phyloP scores from a whole-genome alignment of 2,888 invertebrate genomes.

The Ophion ventricosus region DNA sequence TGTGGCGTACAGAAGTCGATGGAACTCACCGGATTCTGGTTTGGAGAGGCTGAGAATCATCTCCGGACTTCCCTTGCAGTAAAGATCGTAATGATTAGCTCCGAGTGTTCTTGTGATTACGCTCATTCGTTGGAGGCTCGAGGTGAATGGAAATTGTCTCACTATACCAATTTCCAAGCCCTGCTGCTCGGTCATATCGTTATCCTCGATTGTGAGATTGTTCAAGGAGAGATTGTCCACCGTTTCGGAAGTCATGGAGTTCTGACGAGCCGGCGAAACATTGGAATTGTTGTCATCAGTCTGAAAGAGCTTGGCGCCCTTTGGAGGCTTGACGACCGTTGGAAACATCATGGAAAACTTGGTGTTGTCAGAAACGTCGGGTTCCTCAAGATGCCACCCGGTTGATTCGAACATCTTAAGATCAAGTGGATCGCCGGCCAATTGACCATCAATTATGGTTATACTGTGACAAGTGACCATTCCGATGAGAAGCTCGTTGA shows the following conservation, averaged over 20 bases:
- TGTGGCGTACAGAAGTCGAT: background rate
- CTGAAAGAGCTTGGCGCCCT: conserved; percentile 69
- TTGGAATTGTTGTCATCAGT: conserved; percentile 67
- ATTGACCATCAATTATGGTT: conserved; percentile 93
- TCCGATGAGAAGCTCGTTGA: conserved; percentile 87
- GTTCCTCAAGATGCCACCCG: conserved; percentile 95
- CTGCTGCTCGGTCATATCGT: conserved; percentile 75
- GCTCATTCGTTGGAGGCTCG: conserved; percentile 94
- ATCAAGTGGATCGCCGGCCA: conserved; percentile 97
- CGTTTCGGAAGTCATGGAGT: conserved; percentile 76
- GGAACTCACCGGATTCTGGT: conserved; percentile 86
- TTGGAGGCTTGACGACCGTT: conserved; percentile 90
- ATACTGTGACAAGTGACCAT: conserved; percentile 97
- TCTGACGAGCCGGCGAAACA: conserved; percentile 71
- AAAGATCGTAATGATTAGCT: conserved; percentile 90
- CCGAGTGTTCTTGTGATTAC: conserved; percentile 92
- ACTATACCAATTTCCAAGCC: conserved; percentile 91
- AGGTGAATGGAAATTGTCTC: conserved; percentile 94
- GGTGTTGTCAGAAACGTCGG: conserved; percentile 91
- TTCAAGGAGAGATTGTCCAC: conserved; percentile 76
- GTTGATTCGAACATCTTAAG: conserved; percentile 99
- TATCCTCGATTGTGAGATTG: conserved; percentile 74
- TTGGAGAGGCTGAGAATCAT: conserved; percentile 92
- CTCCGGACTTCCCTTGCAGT: conserved; percentile 97
- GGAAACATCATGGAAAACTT: conserved; percentile 95